Base-by-base conservation (phyloP, 1,140 invertebrate species). In the Drosophila bifasciata region DNA sequence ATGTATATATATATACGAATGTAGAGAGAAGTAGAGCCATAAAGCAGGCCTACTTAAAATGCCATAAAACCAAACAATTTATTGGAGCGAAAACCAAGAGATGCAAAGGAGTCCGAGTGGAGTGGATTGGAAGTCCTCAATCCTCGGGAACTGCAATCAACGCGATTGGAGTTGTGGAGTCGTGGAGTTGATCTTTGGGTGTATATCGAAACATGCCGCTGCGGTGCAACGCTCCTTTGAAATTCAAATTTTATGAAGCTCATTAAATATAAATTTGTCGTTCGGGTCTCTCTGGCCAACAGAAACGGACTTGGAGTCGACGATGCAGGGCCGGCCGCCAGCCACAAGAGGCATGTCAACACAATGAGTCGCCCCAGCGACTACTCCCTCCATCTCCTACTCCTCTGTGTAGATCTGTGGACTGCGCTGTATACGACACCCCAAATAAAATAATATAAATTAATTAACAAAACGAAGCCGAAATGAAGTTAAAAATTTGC, bases 181-280 rank as follows among this genome's bases (percentile, higher is more conserved):
- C n/a, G n/a, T 46, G 46, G 11, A 57, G 50, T 67, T 39, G 64
- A 68, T 68, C 64, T 53, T 32, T 0, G 19, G 13, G 43, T n/a
- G 15, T 39, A 44, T 48, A 72, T 76, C 57, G 48, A 67, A 88
- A 88, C 83, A 88, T 79, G 83, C 78, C 83, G 83, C 75, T 46
- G 83, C 83, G 83, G 83, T 88, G 78, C 78, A 88, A 79, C 60
- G 79, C 78, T 88, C 83, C 84, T 90, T 91, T 91, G 89, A 91
- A 91, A 91, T 91, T 91, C 89, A 91, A 91, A 91, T 91, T 91
- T 91, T 91, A 91, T 91, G 90, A 90, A 86, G 86, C 89, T 91
- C 90, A 91, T 91, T 91, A 91, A 91, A 91, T 91, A 91, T 91
- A 91, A 91, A 91, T 91, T 91, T 91, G 90, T 91, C 90, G 89